These are phyloP conservation scores for Trissolcus brochymenae DNA, from an alignment of 2,888 invertebrate genomes.

Conservation along the genomic window DNA sequence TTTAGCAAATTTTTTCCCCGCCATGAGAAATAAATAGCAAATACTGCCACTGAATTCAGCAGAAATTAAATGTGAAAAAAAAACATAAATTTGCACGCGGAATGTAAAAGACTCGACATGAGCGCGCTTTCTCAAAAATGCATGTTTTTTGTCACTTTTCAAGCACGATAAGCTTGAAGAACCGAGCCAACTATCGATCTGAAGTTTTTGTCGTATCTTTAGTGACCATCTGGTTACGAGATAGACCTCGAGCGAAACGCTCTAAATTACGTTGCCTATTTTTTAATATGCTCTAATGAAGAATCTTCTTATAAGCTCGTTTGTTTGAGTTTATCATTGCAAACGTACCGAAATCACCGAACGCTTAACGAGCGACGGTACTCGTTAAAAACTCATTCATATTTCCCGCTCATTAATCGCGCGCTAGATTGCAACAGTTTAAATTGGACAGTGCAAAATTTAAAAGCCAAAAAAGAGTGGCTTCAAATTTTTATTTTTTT, in stretches of 20 bases:
- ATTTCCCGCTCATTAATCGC: slow-evolving; percentile 2
- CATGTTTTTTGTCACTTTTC: slow-evolving; percentile 4
- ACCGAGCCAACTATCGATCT: slow-evolving; percentile 45
- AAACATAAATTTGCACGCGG: slow-evolving; percentile 11
- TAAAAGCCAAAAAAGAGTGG: background rate
- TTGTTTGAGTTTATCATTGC: slow-evolving; percentile 3
- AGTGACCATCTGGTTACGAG: slow-evolving; percentile 35
- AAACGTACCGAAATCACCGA: background rate
- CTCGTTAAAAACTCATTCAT: background rate
- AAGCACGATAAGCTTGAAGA: slow-evolving; percentile 34
- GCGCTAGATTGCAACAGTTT: slow-evolving; percentile 11
- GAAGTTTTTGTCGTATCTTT: slow-evolving; percentile 40
- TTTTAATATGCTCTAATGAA: slow-evolving; percentile 28
- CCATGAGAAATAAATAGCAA: background rate
- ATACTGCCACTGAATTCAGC: slow-evolving; percentile 1
- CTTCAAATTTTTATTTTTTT: background rate
- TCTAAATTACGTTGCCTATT: slow-evolving; percentile 16
- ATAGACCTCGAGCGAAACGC: slow-evolving; percentile 24
- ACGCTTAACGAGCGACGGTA: too few relatives aligned
- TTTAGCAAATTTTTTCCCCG: background rate
- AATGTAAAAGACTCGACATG: slow-evolving; percentile 23
- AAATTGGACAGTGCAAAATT: background rate
- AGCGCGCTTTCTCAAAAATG: background rate
- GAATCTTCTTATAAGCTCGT: slow-evolving; percentile 4
- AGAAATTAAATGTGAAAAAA: slow-evolving; percentile 16